Conservation (phyloP, 2,113 vertebrate genomes). For the Semnopithecus entellus region DNA sequence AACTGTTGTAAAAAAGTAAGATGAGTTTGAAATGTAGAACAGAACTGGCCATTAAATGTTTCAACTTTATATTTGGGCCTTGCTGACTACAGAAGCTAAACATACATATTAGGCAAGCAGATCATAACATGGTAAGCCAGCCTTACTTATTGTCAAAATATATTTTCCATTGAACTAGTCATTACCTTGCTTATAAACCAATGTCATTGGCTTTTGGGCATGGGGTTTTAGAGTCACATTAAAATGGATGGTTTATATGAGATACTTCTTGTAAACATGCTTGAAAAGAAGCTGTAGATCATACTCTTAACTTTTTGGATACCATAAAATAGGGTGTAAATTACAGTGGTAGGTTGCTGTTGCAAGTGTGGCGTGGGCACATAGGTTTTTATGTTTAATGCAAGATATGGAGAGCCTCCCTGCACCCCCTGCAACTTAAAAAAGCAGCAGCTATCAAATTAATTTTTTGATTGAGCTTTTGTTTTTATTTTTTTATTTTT, state of each 20-base stretch:
- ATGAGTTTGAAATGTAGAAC: constrained; percentile 76
- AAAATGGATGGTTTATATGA: constrained; percentile 72
- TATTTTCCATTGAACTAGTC: constrained; percentile 71
- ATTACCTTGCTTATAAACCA: constrained; percentile 72
- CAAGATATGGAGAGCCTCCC: background rate
- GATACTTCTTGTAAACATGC: constrained; percentile 50
- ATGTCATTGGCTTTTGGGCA: constrained; percentile 71
- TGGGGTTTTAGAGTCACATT: constrained; percentile 68
- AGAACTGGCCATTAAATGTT: constrained; percentile 73
- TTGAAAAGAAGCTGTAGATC: constrained; percentile 60
- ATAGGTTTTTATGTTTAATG: constrained; percentile 28
- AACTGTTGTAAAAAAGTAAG: constrained; percentile 70
- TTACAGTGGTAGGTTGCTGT: constrained; percentile 50
- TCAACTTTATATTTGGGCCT: constrained; percentile 67
- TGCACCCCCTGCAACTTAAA: constrained; percentile 20
- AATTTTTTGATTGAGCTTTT: constrained; percentile 47
- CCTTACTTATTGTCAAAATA: constrained; percentile 58
- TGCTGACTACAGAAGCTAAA: constrained; percentile 65
- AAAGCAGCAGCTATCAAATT: constrained; percentile 42
- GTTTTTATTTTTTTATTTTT: constrained; percentile 49
- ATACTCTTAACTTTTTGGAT: constrained; percentile 38
- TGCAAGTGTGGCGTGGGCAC: background rate
- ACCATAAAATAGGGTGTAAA: constrained; percentile 50
- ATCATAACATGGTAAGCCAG: constrained; percentile 70
- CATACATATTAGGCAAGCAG: constrained; percentile 69